A percentile compares a stretch with the other conserved stretches of the same genome.
Conservation (phyloP, 2,113 vertebrate genomes). For the Gasterosteus nipponicus region DNA sequence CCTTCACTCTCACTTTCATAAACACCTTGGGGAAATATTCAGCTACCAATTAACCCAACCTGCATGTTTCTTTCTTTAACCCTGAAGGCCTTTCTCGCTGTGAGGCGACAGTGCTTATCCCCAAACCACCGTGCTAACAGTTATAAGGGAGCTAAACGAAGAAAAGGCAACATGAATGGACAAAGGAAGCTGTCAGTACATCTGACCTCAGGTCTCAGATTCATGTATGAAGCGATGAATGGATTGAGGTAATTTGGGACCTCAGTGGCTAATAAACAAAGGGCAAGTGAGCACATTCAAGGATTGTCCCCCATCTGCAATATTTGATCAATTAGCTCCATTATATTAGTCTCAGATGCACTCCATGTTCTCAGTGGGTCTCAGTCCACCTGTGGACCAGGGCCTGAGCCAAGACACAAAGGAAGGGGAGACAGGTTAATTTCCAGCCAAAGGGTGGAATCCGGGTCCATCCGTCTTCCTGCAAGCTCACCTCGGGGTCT, state of each 20-base stretch:
- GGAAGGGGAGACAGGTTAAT: constrained; percentile 56
- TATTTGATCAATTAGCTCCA: constrained; percentile 73
- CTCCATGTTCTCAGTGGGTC: constrained; percentile 72
- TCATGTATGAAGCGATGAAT: constrained; percentile 59
- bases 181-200: constrained; percentile 39
- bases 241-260: constrained; percentile 60
- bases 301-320: constrained; percentile 60
- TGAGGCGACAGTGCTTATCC: too few relatives aligned
- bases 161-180: constrained; percentile 35
- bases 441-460: constrained; percentile 43
- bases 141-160: constrained; percentile 32
- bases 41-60: too few relatives aligned
- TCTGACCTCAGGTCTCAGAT: constrained; percentile 45
- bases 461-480: constrained; percentile 40
- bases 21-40: too few relatives aligned
- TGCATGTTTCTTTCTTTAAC: too few relatives aligned
- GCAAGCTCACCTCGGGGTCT: constrained; percentile 46
- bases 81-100: too few relatives aligned
- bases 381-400: constrained; percentile 54
- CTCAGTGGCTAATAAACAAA: constrained; percentile 44
- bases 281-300: constrained; percentile 54
- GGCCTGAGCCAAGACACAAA: constrained; percentile 54
- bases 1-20: too few relatives aligned
- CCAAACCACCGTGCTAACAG: not conserved
- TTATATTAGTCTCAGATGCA: constrained; percentile 75